Evolutionary conservation across 2,888 invertebrate species (phyloP).

Genomic region (Calliphora vomitoria): DNA sequence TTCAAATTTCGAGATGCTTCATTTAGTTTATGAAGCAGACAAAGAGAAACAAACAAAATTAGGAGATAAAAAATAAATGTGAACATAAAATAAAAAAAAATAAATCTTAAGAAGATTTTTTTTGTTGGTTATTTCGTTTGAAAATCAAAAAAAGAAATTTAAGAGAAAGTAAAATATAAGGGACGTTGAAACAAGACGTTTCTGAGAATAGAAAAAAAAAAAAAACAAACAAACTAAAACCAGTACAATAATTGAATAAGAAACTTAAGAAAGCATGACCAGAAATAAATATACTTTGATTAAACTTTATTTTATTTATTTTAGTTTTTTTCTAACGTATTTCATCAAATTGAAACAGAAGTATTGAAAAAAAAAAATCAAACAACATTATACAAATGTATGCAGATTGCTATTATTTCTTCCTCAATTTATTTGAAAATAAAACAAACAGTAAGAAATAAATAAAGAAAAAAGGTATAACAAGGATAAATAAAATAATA

Average conservation of each 20-base stretch:
- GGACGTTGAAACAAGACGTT: background rate
- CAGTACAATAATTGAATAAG: conserved; percentile 39
- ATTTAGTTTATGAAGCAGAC: conserved; percentile 9
- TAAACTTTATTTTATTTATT: conserved; percentile 1
- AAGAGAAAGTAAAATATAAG: background rate
- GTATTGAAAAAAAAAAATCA: background rate
- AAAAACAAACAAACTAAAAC: background rate
- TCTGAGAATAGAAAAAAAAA: background rate
- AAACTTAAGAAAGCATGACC: conserved; percentile 29
- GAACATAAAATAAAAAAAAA: conserved; percentile 7
- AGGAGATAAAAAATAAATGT: conserved; percentile 5
- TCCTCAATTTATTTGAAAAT: background rate
- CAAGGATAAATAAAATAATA: conserved; percentile 10
- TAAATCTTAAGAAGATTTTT: background rate
- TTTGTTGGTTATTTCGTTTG: background rate
- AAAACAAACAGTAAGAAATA: background rate
- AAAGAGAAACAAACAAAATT: conserved; percentile 2
- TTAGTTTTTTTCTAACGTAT: background rate
- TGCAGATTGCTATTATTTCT: background rate
- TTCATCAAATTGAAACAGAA: background rate
- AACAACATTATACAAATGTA: background rate
- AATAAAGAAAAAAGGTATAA: background rate
- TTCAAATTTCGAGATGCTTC: conserved; percentile 11
- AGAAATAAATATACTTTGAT: conserved; percentile 38
- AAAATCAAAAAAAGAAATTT: conserved; percentile 2